These are phyloP conservation scores for Neodiprion lecontei DNA, from an alignment of 1,140 invertebrate species.

Conservation along the genomic window DNA sequence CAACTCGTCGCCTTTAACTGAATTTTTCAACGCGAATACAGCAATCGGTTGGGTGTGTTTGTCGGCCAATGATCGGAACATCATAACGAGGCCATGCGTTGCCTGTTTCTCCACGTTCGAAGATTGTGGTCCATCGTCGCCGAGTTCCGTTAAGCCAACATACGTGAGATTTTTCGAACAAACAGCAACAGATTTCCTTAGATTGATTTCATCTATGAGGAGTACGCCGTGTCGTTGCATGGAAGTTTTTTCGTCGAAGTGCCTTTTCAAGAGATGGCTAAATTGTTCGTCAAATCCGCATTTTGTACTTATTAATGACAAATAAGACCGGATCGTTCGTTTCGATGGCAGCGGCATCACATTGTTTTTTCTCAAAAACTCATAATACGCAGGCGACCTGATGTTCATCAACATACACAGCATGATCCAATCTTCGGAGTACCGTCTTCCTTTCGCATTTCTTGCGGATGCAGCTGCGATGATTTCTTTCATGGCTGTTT, in stretches of 20 bases:
- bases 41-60: slow-evolving; percentile 25
- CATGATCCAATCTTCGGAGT: slow-evolving; percentile 33
- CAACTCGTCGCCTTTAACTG: slow-evolving; percentile 25
- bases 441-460: slow-evolving; percentile 30
- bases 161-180: slow-evolving; percentile 25
- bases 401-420: slow-evolving; percentile 33
- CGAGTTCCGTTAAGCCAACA: slow-evolving; percentile 25
- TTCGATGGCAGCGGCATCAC: slow-evolving; percentile 31
- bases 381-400: slow-evolving; percentile 29
- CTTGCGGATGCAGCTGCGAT: slow-evolving; percentile 12
- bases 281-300: slow-evolving; percentile 26
- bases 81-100: slow-evolving; percentile 24
- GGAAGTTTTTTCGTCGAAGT: slow-evolving; percentile 19
- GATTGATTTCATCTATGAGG: slow-evolving; percentile 28
- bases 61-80: not conserved
- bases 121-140: slow-evolving; percentile 6
- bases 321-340: slow-evolving; percentile 29
- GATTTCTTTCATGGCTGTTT: slow-evolving; percentile 1
- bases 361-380: slow-evolving; percentile 33
- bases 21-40: slow-evolving; percentile 27
- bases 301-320: slow-evolving; percentile 18
- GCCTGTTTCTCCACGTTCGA: slow-evolving; percentile 22
- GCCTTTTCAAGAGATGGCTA: slow-evolving; percentile 17
- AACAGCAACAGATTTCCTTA: slow-evolving; percentile 24
- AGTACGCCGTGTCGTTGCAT: slow-evolving; percentile 25